Percentiles rank a stretch among this genome's conserved stretches.
Evolutionary conservation across 2,113 vertebrate genomes (phyloP).

Genomic region (Coreoperca whiteheadi): DNA sequence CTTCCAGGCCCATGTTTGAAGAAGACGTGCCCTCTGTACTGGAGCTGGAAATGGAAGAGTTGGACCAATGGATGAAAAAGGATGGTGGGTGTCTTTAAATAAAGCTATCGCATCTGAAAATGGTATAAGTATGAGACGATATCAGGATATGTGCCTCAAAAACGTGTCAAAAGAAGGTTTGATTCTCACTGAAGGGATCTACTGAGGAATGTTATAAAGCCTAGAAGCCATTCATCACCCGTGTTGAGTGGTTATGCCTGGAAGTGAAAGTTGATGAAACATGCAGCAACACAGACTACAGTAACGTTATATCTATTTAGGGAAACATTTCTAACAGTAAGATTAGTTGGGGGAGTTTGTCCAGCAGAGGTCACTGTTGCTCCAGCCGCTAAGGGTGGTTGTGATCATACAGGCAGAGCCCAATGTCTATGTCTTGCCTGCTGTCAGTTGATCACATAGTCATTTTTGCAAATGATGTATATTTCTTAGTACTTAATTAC

Average conservation of each 20-base stretch:
- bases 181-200: no score
- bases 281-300: no score
- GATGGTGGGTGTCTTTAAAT: constrained; percentile 80
- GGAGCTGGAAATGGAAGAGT: constrained; percentile 98
- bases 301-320: no score
- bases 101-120: not conserved
- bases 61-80: constrained; percentile 95
- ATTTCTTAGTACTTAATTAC: not conserved
- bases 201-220: no score
- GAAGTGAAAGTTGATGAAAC: not conserved
- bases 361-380: constrained; percentile 73
- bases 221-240: not conserved
- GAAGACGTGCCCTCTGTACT: constrained; percentile 97
- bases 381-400: not conserved
- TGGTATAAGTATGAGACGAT: not conserved
- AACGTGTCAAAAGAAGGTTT: not conserved
- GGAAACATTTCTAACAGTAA: not conserved
- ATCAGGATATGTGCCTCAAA: no score
- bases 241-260: not conserved
- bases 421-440: not conserved
- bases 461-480: not conserved
- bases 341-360: not conserved
- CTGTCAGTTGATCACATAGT: not conserved
- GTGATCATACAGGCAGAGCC: not conserved
- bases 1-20: constrained; percentile 95